phyloP scores from a whole-genome alignment of 2,113 vertebrate species.

The Epinephelus moara region DNA sequence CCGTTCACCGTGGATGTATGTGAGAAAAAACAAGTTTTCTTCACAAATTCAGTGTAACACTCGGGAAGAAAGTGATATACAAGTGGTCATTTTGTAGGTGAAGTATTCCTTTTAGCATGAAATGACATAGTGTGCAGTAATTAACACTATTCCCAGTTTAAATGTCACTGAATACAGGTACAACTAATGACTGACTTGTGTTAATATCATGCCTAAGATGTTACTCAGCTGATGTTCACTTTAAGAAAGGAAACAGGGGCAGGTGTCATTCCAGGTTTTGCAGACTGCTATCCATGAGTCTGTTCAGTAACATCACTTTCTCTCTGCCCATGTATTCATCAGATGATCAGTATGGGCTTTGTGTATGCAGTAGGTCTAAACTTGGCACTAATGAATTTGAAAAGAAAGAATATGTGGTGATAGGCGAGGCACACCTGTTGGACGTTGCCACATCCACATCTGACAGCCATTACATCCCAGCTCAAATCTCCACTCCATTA shows the following conservation, averaged over 20 bases:
- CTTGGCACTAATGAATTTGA: neutral
- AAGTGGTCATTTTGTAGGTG: no score
- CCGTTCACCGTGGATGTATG: no score
- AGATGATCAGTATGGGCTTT: no score
- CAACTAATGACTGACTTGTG: neutral
- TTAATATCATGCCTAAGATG: neutral
- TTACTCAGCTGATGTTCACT: neutral
- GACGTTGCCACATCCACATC: conserved; percentile 44
- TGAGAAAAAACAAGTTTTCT: no score
- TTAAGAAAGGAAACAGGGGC: neutral
- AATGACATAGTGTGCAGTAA: no score
- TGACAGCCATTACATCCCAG: conserved; percentile 57
- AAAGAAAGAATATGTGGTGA: conserved; percentile 7
- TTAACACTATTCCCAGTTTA: neutral
- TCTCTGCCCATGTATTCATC: neutral
- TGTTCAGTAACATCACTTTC: neutral
- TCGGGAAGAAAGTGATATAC: no score
- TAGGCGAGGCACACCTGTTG: conserved; percentile 55
- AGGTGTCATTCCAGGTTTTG: neutral
- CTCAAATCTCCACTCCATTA: conserved; percentile 47
- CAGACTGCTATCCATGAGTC: neutral
- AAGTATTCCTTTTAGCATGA: no score
- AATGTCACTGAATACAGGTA: neutral
- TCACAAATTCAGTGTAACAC: no score
- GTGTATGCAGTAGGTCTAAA: neutral